phyloP scores from a whole-genome alignment of 1,140 invertebrate genomes.

The Hylyphantes graminicola region DNA sequence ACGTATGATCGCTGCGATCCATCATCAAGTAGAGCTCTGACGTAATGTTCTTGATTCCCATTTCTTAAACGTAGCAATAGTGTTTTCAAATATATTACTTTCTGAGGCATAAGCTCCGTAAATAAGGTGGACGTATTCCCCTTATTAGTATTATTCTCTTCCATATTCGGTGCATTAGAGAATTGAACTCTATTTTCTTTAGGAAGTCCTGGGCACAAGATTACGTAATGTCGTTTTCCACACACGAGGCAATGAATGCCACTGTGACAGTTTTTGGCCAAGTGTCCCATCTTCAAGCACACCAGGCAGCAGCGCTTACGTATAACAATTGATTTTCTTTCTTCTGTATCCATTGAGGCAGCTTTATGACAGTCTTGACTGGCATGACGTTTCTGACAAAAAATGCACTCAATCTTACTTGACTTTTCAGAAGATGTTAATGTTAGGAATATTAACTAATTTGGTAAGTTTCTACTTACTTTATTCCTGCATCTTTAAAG shows the following conservation, averaged over 20 bases:
- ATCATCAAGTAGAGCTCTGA: constrained; percentile 29
- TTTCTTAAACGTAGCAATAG: constrained; percentile 18
- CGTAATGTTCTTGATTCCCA: not conserved
- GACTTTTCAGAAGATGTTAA: not conserved
- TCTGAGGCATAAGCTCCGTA: not conserved
- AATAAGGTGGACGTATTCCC: not conserved
- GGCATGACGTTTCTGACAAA: not conserved
- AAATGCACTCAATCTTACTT: constrained; percentile 7
- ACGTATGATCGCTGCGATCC: constrained; percentile 37
- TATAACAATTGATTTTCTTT: constrained; percentile 20
- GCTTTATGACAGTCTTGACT: constrained; percentile 36
- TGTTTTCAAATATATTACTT: constrained; percentile 36
- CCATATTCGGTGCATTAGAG: not conserved
- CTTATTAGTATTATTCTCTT: no score
- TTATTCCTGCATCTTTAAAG: no score
- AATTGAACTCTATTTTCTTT: not conserved
- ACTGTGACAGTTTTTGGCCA: constrained; percentile 5
- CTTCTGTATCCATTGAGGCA: not conserved
- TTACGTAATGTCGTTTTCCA: not conserved
- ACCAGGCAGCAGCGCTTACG: not conserved
- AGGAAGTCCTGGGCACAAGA: constrained; percentile 20
- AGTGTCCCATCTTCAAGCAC: constrained; percentile 1
- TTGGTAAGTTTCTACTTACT: no score
- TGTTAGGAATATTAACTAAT: no score
- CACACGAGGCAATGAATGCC: constrained; percentile 8